Base-by-base conservation (phyloP, 2,888 invertebrate genomes). In the Trichogramma dendrolimi region DNA sequence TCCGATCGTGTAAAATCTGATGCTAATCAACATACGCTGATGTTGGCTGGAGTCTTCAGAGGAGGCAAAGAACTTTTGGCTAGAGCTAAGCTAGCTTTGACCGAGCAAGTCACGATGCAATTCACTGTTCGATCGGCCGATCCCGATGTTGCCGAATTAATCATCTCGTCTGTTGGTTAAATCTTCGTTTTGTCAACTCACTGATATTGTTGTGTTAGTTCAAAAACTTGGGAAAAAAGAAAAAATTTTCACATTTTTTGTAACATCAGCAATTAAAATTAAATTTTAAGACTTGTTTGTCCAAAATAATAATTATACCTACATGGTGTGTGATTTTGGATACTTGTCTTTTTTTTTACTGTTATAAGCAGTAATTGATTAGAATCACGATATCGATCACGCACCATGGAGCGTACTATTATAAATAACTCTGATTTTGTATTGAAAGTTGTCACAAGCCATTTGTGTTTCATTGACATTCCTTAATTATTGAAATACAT, bases 51-150 rank as follows among this genome's bases (percentile, higher is more conserved):
- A 80, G 83, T 92, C 39, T 99, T 94, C 78, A 86, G 98, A 61
- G 95, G 95, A 0, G 95, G 95, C 0, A 87, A 90, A 58, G 94
- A 96, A 62, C 89, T 96, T 42, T 81, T 97, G 59, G 92, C 95
- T 0, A 83, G 91, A 64, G 91, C 95, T 4, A 92, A 94, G 77
- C 78, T 94, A 64, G 89, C 88, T 2, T 82, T 94, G n/a, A 85
- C 87, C 0, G 85, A 86, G 46, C 90, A 91, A n/a, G 92, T 97
- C 0, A 95, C 95, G 4, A 94, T 98, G 92, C 92, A 95, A 77
- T 81, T 98, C 58, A 91, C 93, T 0, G 92, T 96, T 0, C 83
- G 96, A 51, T 92, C 94, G 38, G 89, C 91, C 10, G 88, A 94
- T 78, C 87, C 90, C 56, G 88, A 90, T 68, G 88, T 96, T 0